Base-by-base conservation (phyloP, 2,113 vertebrate species). In the Syngnathoides biaculeatus region DNA sequence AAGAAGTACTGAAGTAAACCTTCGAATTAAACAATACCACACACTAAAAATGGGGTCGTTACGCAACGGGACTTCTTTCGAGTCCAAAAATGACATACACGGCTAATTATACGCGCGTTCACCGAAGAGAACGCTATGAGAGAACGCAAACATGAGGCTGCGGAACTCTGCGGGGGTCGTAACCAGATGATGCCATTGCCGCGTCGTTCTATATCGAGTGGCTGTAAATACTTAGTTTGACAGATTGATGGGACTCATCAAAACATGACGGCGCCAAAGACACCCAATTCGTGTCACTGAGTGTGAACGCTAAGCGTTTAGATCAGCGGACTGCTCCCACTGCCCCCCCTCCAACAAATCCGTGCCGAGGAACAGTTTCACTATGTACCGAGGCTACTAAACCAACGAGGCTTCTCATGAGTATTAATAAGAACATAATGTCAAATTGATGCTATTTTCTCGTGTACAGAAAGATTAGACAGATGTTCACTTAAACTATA, bases 201-300 rank as follows among this genome's bases (percentile, higher is more conserved):
- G 8, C 60, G 60, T 62, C 24, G 60, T 62, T 62, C 60, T 62
- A 62, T 43, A 62, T 62, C 60, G 13, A 62, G 60, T 15, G 3
- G 13, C 40, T 43, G 60, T 43, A 62, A 62, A 62, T 43, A 45
- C 60, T 62, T 22, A 24, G 40, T 62, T 24, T 62, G 60, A 62
- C 60, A 62, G 60, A 26, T 62, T 62, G 39, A 62, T 62, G 60
- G 60, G 40, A 24, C 22, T 1, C 40, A 62, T 62, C 40, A 62
- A 24, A 62, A 62, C 15, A 62, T 26, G 40, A 62, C 40, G 60
- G 22, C 60, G 14, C 60, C 60, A 42, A 39, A 61, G 59, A 42
- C 38, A 61, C 38, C 59, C 59, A 39, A 22, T 43, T 43, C 43
- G 60, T 24, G 19, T 43, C 39, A 7, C 55, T 30, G 8, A 57